phyloP scores from a whole-genome alignment of 1,140 invertebrate genomes.

The Rhysida immarginata region DNA sequence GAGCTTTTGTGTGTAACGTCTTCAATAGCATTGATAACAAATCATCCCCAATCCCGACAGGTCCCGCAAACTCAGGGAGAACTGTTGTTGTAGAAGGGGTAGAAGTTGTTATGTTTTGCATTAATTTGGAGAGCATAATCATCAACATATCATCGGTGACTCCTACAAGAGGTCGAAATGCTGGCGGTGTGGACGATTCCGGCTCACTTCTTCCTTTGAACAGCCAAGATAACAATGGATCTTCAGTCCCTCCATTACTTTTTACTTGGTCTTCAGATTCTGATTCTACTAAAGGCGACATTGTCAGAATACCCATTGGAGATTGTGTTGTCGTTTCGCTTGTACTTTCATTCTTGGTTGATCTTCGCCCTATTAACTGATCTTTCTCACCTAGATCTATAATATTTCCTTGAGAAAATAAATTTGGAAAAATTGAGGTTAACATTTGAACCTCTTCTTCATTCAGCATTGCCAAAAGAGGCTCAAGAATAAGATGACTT shows the following conservation, averaged over 20 bases:
- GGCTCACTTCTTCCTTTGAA: background rate
- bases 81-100: background rate
- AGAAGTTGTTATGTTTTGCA: background rate
- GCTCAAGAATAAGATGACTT: background rate
- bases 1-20: background rate
- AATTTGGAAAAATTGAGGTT: background rate
- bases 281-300: background rate
- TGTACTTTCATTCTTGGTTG: background rate
- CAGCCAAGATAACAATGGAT: background rate
- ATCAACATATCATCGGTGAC: background rate
- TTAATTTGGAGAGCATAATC: background rate
- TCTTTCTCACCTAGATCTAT: too few relatives aligned
- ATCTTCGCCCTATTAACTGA: background rate
- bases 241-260: background rate
- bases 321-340: background rate
- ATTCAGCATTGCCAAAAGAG: background rate
- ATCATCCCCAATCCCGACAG: background rate
- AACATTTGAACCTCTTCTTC: background rate
- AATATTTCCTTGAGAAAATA: too few relatives aligned
- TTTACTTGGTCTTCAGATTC: background rate
- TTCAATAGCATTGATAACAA: background rate
- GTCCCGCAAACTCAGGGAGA: background rate
- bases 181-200: background rate
- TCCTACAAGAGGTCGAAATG: background rate
- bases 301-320: background rate